Evolutionary conservation across 2,113 vertebrate genomes (phyloP).

Genomic region (Poecilia latipinna): DNA sequence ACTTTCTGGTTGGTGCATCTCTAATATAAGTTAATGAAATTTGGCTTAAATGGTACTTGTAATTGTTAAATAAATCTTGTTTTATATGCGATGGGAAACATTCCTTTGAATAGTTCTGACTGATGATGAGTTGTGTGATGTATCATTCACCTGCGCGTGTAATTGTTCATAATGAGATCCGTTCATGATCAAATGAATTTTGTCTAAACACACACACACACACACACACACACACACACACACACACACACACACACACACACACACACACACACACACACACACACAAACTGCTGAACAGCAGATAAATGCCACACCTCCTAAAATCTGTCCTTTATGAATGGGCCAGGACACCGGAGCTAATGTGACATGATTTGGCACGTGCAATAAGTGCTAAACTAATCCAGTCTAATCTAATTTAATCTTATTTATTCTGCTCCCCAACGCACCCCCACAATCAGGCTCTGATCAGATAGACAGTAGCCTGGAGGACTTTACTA

Average conservation of each 20-base stretch:
- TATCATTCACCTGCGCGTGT: constrained; percentile 21
- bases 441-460: constrained; percentile 50
- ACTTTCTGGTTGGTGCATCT: background rate
- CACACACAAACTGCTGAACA: constrained; percentile 36
- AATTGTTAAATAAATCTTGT: constrained; percentile 44
- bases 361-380: constrained; percentile 82
- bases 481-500: constrained; percentile 73
- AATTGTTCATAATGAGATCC: constrained; percentile 53
- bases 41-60: constrained; percentile 4
- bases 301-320: constrained; percentile 72
- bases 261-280: background rate
- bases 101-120: constrained; percentile 50
- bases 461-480: constrained; percentile 74
- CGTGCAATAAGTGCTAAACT: constrained; percentile 82
- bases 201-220: constrained; percentile 9
- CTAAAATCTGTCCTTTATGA: constrained; percentile 70
- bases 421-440: constrained; percentile 75
- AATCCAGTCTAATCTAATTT: constrained; percentile 80
- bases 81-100: constrained; percentile 24
- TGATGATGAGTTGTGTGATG: constrained; percentile 20
- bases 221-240: background rate
- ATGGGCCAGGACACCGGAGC: constrained; percentile 73
- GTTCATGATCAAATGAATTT: constrained; percentile 14
- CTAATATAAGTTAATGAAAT: constrained; percentile 25
- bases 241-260: constrained; percentile 14